Base-by-base conservation (phyloP, 2,797 vertebrate species). In the Trachops cirrhosus region DNA sequence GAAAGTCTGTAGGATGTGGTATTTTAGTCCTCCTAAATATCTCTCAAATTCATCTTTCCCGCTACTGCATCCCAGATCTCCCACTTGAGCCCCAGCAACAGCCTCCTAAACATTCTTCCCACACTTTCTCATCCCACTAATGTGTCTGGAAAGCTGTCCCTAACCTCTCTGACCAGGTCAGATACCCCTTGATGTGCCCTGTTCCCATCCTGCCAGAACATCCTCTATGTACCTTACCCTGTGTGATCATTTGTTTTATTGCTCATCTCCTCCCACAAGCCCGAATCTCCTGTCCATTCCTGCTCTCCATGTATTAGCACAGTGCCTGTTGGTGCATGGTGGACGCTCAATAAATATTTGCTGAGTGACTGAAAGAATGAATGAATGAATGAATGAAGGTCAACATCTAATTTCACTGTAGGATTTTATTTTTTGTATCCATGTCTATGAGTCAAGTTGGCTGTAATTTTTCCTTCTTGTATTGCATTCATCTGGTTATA, bases 241-340 rank as follows among this genome's bases (percentile, higher is more conserved):
- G n/a, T 75, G 64, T 84, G 80, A 88, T 82, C 75, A 44, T 93
- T 87, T 74, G 84, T 57, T 96, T 96, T 89, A 80, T 57, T 64
- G 9, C 44, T 75, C 59, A 12, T 78, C 79, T 87, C 88, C 73
- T 62, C 67, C n/a, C 74, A 19, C 70, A 91, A 48, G 62, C 46
- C 84, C 11, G 18, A 21, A 70, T 71, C 52, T 78, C 92, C 70
- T 6, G 3, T 37, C 32, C 71, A 14, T 71, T 86, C 70, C 78
- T 74, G 57, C 39, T 57, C 67, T 84, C 52, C 67, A 7, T 16
- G 37, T 90, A 37, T 90, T 73, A 94, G 52, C 73, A 59, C 91
- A 64, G 52, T 70, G 54, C 84, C 83, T 93, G 37, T 24, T 85
- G 54, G 59, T 15, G 16, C 64, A 3, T 39, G 8, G 88, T 50